A percentile compares a stretch with the other conserved stretches of the same genome.
phyloP scores from a whole-genome alignment of 2,797 vertebrate species.

The Tokudaia tokunoshimensis region DNA sequence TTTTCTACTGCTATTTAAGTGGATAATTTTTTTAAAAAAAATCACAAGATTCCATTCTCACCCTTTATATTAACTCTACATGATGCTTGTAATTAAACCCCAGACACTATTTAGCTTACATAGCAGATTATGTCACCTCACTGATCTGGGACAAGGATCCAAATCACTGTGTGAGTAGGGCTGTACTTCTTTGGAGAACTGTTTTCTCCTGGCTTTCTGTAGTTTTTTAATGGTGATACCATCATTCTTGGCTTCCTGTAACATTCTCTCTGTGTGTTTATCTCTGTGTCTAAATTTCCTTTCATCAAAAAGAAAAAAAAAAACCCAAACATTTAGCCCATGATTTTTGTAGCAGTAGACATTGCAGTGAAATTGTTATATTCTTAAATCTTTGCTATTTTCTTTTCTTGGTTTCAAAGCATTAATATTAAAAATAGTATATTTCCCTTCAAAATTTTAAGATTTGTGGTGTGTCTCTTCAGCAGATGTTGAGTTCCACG shows the following conservation, averaged over 20 bases:
- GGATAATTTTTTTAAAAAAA: background rate
- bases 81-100: background rate
- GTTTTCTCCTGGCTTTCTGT: background rate
- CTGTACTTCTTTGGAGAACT: background rate
- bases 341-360: background rate
- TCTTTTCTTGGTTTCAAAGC: constrained; percentile 44
- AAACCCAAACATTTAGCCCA: background rate
- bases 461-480: background rate
- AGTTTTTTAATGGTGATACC: background rate
- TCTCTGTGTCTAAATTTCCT: background rate
- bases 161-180: background rate
- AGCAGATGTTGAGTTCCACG: background rate
- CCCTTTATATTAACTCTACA: background rate
- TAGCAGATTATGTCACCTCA: background rate
- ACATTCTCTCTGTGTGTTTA: background rate
- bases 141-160: background rate
- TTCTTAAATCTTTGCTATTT: background rate
- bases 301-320: constrained; percentile 14
- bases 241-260: too few species aligned
- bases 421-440: background rate
- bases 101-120: background rate
- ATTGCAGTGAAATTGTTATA: background rate
- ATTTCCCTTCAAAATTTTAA: constrained; percentile 27
- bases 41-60: background rate
- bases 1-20: background rate